phyloP scores from a whole-genome alignment of 2,113 vertebrate genomes.

The Rhinopomastus cyanomelas region DNA sequence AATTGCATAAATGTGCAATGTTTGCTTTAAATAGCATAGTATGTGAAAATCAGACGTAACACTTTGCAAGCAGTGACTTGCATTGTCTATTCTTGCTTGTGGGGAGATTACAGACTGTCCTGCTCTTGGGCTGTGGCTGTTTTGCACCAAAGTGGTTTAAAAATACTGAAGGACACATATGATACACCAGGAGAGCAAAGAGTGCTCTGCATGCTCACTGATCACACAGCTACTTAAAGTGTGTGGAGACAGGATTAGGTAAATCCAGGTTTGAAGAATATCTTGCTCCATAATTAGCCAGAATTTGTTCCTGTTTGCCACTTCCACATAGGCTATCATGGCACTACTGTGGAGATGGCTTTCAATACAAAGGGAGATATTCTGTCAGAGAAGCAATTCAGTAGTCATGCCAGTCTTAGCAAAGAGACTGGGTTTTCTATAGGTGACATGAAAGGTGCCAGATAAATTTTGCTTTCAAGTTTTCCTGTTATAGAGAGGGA shows the following conservation, averaged over 20 bases:
- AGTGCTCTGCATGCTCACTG: background rate
- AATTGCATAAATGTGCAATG: background rate
- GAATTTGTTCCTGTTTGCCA: background rate
- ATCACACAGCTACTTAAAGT: background rate
- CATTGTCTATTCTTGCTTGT: background rate
- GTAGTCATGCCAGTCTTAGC: background rate
- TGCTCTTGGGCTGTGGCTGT: background rate
- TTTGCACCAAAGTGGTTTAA: background rate
- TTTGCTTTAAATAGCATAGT: background rate
- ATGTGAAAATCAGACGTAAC: background rate
- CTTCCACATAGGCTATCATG: background rate
- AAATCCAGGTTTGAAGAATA: background rate
- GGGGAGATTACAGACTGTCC: background rate
- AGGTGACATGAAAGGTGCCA: background rate
- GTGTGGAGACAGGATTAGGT: background rate
- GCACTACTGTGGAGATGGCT: background rate
- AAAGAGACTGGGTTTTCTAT: background rate
- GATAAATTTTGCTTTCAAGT: background rate
- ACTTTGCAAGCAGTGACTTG: background rate
- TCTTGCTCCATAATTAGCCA: background rate
- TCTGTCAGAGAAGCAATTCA: background rate
- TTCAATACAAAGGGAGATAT: background rate
- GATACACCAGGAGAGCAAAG: background rate
- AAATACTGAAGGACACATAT: background rate
- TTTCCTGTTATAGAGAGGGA: background rate